Evolutionary conservation across 2,113 vertebrate genomes (phyloP), one percentile per base, ranked within the genome.

Genomic region (Cephalophus harveyi): DNA sequence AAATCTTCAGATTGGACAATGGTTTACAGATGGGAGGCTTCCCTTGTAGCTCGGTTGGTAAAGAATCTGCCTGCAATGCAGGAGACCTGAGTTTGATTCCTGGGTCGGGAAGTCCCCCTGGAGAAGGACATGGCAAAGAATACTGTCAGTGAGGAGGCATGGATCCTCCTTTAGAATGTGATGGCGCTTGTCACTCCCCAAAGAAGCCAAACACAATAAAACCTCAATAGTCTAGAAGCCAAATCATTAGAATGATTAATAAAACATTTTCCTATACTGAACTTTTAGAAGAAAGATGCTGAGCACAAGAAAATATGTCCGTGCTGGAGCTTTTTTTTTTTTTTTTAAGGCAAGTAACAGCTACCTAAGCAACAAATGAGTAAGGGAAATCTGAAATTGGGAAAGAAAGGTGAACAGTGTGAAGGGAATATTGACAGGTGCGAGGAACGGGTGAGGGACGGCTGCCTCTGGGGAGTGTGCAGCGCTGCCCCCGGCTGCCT

Each of bases 21-120:
- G 16, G 87, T 84, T 98, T 89, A 52, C 79, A 90, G 95, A 89
- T 84, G 87, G n/a, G 28, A 71, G 19, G 67, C 67, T 71, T 71
- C n/a, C 67, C 19, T 40, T 71, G 10, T 71, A 40, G 67, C 19
- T 71, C 19, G 1, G n/a, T 23, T 40, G 19, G 19, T 40, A 71
- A 71, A 40, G 67, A 71, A 71, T 71, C 67, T 71, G 67, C 67
- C n/a, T 71, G n/a, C n/a, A 71, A 6, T 23, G 36, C n/a, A 40
- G 19, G n/a, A 40, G n/a, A 71, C 67, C 67, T 71, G 67, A 71
- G 67, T 71, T 71, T 71, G n/a, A 71, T 23, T 40, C 67, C n/a
- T 71, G n/a, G n/a, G n/a, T 40, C 10, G 11, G n/a, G n/a, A 40
- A 71, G 36, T 40, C 40, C 19, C 67, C n/a, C 67, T 71, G 67